Evolutionary conservation across 2,113 vertebrate genomes (phyloP).

Genomic region (Hemiscyllium ocellatum): DNA sequence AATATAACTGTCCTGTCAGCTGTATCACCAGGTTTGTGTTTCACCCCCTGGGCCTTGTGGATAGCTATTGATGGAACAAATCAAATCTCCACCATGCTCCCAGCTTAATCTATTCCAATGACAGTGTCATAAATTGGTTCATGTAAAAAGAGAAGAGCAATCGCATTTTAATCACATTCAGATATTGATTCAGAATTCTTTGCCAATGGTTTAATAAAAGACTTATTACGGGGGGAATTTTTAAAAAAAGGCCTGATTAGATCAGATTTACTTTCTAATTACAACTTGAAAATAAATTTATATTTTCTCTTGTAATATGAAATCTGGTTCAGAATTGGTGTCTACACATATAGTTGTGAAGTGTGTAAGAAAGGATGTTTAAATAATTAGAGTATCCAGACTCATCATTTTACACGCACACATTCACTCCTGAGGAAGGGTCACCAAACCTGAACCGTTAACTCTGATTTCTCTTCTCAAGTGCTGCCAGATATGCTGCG

Average conservation of each 20-base stretch:
- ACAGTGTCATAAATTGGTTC: constrained; percentile 24
- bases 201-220: constrained; percentile 32
- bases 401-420: background rate
- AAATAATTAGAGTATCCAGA: background rate
- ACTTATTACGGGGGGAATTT: background rate
- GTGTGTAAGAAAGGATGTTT: background rate
- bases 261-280: constrained; percentile 23
- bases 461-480: too few species aligned
- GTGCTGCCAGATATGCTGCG: too few species aligned
- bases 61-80: constrained; percentile 1
- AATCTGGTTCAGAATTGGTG: background rate
- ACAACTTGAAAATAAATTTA: constrained; percentile 24
- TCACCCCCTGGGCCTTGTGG: background rate
- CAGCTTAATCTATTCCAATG: constrained; percentile 1
- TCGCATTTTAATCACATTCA: constrained; percentile 8
- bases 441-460: too few species aligned
- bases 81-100: background rate
- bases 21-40: background rate
- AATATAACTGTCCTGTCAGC: background rate
- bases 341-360: background rate
- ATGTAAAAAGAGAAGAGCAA: background rate
- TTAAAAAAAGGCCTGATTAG: background rate
- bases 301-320: background rate
- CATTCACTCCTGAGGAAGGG: too few species aligned
- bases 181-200: constrained; percentile 13